Evolutionary conservation across 2,888 invertebrate species (phyloP), one percentile per base, ranked within the genome.

Genomic region (Tachina lurida): DNA sequence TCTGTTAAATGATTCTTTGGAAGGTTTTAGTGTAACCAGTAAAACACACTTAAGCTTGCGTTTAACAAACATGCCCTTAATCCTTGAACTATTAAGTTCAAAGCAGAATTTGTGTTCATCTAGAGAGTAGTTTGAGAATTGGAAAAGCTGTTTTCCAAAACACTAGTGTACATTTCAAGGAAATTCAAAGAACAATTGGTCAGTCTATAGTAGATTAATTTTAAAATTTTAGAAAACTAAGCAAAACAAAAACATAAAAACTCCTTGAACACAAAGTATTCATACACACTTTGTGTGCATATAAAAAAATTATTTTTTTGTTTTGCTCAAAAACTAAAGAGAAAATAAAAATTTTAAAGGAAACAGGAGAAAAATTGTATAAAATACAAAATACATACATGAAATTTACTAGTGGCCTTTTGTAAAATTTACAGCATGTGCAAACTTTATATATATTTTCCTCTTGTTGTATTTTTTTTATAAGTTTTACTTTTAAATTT

Each of bases 401-500:
- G 52, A 85, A 81, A 78, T 74, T 77, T 68, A 73, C 74, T 52
- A 56, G 47, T 68, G 74, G 82, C 77, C 85, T 75, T 75, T n/a
- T 74, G 63, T 43, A 74, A 68, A 54, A 74, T 82, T 85, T 85
- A 74, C 70, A 78, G 63, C 73, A 81, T 77, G 68, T 78, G 47
- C 63, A 39, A 41, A 45, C 45, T n/a, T 71, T 17, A 56, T 54
- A 13, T 1, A n/a, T 39, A 45, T 63, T 41, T 39, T 2, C 15
- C n/a, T 60, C 41, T 68, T 68, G 58, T 77, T 79, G n/a, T 52
- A 67, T 60, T 68, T 68, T 68, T 68, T 65, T 77, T 79, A 17
- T 52, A 67, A 78, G 52, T 71, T 70, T 78, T 85, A 75, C 65
- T 78, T 75, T 85, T 71, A 82, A 78, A 82, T 85, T 85, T 74